phyloP scores from a whole-genome alignment of 2,888 invertebrate species.

The Synanthedon myopaeformis region DNA sequence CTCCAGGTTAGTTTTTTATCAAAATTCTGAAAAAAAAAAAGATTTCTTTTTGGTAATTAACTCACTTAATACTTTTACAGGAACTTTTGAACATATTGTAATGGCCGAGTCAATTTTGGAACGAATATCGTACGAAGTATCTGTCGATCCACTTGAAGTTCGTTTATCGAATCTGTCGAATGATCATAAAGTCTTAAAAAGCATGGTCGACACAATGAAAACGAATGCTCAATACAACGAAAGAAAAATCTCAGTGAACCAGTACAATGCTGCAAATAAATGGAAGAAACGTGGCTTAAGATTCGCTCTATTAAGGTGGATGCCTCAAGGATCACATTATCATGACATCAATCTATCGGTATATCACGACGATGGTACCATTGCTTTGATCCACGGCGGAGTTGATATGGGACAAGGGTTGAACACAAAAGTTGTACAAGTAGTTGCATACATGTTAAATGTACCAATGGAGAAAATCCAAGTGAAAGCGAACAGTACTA shows the following conservation, averaged over 20 bases:
- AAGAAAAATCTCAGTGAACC: constrained; percentile 44
- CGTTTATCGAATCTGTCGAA: constrained; percentile 48
- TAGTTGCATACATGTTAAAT: constrained; percentile 73
- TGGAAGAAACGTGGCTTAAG: constrained; percentile 78
- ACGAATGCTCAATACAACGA: constrained; percentile 55
- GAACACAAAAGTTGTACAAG: constrained; percentile 75
- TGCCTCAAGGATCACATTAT: constrained; percentile 29
- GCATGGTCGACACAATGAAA: constrained; percentile 60
- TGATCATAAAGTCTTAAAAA: constrained; percentile 15
- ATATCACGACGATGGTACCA: constrained; percentile 71
- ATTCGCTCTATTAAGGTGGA: constrained; percentile 73
- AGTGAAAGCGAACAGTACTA: constrained; percentile 73
- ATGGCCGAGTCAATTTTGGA: constrained; percentile 71
- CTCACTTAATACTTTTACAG: constrained; percentile 10
- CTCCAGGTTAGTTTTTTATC: constrained; percentile 4
- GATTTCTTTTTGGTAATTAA: not conserved
- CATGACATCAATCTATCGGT: constrained; percentile 68
- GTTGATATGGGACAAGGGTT: constrained; percentile 80
- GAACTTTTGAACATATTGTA: constrained; percentile 58
- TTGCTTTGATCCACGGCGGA: constrained; percentile 73
- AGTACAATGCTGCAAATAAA: constrained; percentile 70
- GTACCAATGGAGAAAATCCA: constrained; percentile 73
- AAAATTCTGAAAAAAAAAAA: not conserved
- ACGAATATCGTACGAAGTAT: constrained; percentile 56
- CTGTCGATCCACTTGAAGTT: constrained; percentile 66